phyloP scores from a whole-genome alignment of 2,888 invertebrate species.

The Rhabditoides inermis region DNA sequence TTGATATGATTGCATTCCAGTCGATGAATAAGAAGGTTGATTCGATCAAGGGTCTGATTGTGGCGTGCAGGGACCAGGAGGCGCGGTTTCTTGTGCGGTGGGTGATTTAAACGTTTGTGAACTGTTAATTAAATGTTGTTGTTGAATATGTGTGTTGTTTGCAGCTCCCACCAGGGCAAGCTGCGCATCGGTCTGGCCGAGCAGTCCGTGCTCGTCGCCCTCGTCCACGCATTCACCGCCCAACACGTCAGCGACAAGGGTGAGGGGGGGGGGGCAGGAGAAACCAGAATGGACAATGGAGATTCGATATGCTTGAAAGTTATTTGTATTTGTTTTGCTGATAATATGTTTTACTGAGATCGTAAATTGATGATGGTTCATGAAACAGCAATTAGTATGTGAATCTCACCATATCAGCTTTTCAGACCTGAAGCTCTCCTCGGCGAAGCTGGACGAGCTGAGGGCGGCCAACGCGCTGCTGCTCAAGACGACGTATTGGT shows the following conservation, averaged over 20 bases:
- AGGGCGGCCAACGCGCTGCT: conserved; percentile 69
- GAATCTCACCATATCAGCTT: no score
- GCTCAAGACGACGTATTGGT: conserved; percentile 87
- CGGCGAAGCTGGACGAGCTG: conserved; percentile 68
- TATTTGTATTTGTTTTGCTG: conserved; percentile 6
- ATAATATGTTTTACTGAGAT: neutral
- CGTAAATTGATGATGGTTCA: no score
- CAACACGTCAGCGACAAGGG: conserved; percentile 27
- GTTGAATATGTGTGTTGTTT: no score
- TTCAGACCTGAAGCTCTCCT: conserved; percentile 54
- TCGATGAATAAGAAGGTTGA: conserved; percentile 71
- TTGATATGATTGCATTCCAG: conserved; percentile 36
- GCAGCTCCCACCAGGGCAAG: no score
- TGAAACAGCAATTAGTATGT: no score
- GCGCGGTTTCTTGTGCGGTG: conserved; percentile 40
- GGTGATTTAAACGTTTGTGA: no score
- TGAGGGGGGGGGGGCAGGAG: neutral
- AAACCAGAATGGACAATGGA: neutral
- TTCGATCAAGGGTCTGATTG: conserved; percentile 81
- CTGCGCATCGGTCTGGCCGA: conserved; percentile 91
- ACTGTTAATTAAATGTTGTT: neutral
- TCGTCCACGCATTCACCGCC: conserved; percentile 67
- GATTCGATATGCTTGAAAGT: no score
- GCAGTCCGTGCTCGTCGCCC: conserved; percentile 81
- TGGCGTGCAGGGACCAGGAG: conserved; percentile 60